These are phyloP conservation scores for Manduca sexta DNA, from an alignment of 1,140 invertebrate genomes.

Conservation along the genomic window DNA sequence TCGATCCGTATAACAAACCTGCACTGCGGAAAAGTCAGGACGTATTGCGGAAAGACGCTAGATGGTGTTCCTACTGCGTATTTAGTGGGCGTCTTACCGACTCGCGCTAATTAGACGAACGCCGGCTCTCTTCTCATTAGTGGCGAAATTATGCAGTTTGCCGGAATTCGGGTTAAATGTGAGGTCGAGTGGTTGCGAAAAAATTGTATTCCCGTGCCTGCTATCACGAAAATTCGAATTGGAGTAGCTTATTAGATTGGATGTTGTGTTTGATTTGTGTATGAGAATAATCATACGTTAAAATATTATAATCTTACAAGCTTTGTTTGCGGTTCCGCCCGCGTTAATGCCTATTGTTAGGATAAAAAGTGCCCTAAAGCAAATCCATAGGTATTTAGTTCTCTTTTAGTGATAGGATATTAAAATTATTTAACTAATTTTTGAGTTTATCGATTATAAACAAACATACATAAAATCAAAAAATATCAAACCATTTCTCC, in stretches of 20 bases:
- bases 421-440: too few relatives aligned
- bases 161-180: conserved; percentile 67
- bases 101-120: conserved; percentile 66
- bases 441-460: too few relatives aligned
- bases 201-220: conserved; percentile 42
- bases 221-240: neutral
- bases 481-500: too few relatives aligned
- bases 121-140: conserved; percentile 70
- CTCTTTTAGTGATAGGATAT: too few relatives aligned
- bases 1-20: neutral
- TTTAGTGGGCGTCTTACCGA: conserved; percentile 67
- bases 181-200: conserved; percentile 44
- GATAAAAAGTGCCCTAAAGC: too few relatives aligned
- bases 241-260: neutral
- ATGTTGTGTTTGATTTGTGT: conserved; percentile 8
- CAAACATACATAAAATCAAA: too few relatives aligned
- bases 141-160: conserved; percentile 71
- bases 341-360: too few relatives aligned
- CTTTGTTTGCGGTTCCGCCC: too few relatives aligned
- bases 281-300: too few relatives aligned
- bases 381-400: too few relatives aligned
- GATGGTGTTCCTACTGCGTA: conserved; percentile 21
- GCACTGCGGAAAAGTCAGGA: neutral
- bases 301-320: too few relatives aligned
- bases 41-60: neutral